Conservation (phyloP, 2,888 invertebrate species). For the Melinopterus prodromus region DNA sequence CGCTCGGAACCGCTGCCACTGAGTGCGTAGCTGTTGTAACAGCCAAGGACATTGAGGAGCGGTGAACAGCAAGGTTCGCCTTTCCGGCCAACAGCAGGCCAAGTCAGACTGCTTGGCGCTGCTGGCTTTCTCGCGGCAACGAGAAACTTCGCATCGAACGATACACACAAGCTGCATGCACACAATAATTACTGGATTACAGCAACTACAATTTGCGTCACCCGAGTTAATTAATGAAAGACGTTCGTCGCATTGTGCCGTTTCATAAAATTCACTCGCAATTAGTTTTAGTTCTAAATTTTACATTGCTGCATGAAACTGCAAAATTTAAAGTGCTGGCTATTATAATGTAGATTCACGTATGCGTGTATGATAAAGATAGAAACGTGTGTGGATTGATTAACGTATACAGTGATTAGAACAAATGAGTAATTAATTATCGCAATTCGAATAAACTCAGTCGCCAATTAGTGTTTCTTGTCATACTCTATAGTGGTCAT, state of each 20-base stretch:
- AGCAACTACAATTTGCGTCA: not conserved
- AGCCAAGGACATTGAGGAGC: conserved; percentile 13
- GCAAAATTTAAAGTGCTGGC: not conserved
- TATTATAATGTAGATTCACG: too few species aligned
- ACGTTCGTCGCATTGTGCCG: not conserved
- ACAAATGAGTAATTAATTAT: too few species aligned
- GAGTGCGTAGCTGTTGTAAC: not conserved
- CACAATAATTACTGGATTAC: conserved; percentile 4
- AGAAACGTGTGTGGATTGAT: too few species aligned
- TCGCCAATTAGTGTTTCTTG: too few species aligned
- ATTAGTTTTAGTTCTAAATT: not conserved
- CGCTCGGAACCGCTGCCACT: not conserved
- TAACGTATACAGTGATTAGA: too few species aligned
- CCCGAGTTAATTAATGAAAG: not conserved
- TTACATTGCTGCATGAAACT: not conserved
- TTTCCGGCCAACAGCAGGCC: conserved; percentile 12
- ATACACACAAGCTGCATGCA: not conserved
- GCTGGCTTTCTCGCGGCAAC: conserved; percentile 9
- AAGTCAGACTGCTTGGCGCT: conserved; percentile 18
- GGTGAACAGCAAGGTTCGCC: not conserved
- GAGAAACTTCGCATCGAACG: not conserved
- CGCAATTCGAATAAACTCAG: too few species aligned
- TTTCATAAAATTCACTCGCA: not conserved
- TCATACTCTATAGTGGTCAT: too few species aligned
- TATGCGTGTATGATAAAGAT: too few species aligned